A percentile compares a stretch with the other conserved stretches of the same genome.
Evolutionary conservation across 1,140 invertebrate genomes (phyloP).

Genomic region (Hylaeus volcanicus): DNA sequence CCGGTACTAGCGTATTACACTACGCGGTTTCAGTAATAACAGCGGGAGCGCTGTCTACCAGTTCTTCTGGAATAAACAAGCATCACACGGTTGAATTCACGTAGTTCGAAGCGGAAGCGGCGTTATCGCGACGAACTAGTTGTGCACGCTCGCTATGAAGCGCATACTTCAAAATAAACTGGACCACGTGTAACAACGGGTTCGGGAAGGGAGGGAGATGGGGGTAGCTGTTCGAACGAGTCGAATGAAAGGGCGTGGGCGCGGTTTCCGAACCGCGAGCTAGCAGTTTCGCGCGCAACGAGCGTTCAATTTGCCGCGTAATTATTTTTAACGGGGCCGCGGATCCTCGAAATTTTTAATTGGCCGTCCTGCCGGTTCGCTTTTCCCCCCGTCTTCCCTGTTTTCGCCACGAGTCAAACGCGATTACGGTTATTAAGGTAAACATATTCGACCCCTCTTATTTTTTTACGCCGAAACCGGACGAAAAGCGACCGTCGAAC

Average conservation of each 20-base stretch:
- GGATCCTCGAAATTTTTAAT: constrained; percentile 5
- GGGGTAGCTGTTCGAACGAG: too few species aligned
- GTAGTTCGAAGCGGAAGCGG: constrained; percentile 20
- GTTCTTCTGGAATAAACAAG: constrained; percentile 44
- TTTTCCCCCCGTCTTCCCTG: too few species aligned
- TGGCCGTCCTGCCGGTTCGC: neutral
- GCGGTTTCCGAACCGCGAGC: constrained; percentile 12
- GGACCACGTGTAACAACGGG: neutral
- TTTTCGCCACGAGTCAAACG: neutral
- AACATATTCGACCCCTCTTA: neutral
- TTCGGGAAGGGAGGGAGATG: neutral
- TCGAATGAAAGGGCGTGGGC: constrained; percentile 18
- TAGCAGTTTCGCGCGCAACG: neutral
- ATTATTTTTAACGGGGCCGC: constrained; percentile 21
- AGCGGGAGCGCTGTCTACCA: constrained; percentile 13
- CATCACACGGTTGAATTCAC: constrained; percentile 41
- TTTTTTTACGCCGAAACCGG: too few species aligned
- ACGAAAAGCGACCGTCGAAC: too few species aligned
- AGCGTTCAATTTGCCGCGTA: neutral
- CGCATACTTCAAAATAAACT: constrained; percentile 40
- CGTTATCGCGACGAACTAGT: constrained; percentile 40
- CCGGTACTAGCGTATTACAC: neutral
- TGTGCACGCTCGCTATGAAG: neutral
- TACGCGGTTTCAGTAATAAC: constrained; percentile 21
- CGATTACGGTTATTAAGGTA: neutral